A percentile compares a stretch with the other conserved stretches of the same genome.
These are phyloP conservation scores for Tethea ocularis DNA, from an alignment of 2,888 invertebrate genomes.

Conservation along the genomic window DNA sequence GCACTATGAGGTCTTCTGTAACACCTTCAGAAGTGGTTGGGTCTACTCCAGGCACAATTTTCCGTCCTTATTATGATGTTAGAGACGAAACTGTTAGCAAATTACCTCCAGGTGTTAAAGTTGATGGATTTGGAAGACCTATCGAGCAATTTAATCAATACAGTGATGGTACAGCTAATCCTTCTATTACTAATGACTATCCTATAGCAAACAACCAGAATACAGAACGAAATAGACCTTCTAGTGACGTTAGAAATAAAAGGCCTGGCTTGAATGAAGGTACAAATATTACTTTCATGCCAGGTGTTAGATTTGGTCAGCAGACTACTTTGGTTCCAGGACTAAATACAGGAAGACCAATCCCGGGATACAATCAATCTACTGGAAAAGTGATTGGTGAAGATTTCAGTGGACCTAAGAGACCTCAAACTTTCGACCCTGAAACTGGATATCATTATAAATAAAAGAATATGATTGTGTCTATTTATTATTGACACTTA, in stretches of 20 bases:
- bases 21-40: background rate
- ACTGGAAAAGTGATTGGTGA: conserved; percentile 46
- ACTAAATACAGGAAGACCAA: background rate
- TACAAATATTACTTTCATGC: background rate
- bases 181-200: background rate
- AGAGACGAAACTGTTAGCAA: background rate
- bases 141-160: conserved; percentile 7
- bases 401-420: conserved; percentile 69
- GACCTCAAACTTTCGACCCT: conserved; percentile 58
- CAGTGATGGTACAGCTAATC: background rate
- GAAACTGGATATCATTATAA: conserved; percentile 67
- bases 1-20: background rate
- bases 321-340: background rate
- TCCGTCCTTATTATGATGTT: conserved; percentile 20
- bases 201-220: background rate
- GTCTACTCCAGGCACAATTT: conserved; percentile 32
- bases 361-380: background rate
- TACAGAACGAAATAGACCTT: background rate
- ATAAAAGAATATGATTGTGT: conserved; percentile 19
- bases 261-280: background rate
- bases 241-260: background rate
- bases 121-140: conserved; percentile 22
- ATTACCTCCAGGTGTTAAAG: conserved; percentile 8
- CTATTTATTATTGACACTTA: background rate
- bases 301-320: background rate